Evolutionary conservation across 2,797 vertebrate species (phyloP).

Genomic region (Lithobates pipiens): DNA sequence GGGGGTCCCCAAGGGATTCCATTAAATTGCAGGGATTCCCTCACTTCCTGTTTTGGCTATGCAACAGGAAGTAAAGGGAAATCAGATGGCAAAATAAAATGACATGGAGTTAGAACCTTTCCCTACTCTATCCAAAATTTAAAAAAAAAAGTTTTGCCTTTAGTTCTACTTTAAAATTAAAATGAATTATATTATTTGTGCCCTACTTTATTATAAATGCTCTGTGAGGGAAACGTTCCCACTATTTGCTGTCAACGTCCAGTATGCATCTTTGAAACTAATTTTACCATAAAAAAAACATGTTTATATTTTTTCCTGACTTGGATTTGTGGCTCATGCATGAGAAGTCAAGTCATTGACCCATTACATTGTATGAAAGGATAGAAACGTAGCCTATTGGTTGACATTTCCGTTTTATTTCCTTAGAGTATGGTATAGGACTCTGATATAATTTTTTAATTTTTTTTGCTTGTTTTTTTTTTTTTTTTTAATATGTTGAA

Average conservation of each 20-base stretch:
- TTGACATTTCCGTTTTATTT: conserved; percentile 50
- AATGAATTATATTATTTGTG: too few relatives aligned
- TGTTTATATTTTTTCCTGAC: conserved; percentile 43
- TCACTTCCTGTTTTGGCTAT: too few relatives aligned
- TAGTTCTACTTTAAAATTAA: too few relatives aligned
- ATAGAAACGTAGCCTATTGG: conserved; percentile 49
- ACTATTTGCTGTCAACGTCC: not conserved
- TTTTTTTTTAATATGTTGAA: not conserved
- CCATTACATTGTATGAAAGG: conserved; percentile 20
- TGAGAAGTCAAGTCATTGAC: conserved; percentile 43
- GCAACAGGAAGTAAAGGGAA: too few relatives aligned
- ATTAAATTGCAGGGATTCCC: too few relatives aligned
- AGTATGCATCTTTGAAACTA: conserved; percentile 17
- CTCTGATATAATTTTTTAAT: not conserved
- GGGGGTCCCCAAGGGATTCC: too few relatives aligned
- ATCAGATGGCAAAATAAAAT: too few relatives aligned
- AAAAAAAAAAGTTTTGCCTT: too few relatives aligned
- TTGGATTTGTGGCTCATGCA: conserved; percentile 46
- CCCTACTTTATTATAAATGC: too few relatives aligned
- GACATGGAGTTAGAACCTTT: too few relatives aligned
- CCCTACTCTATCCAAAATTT: too few relatives aligned
- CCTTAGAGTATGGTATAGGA: conserved; percentile 7
- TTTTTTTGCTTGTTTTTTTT: not conserved
- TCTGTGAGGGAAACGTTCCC: not conserved
- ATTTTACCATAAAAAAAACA: conserved; percentile 28